Percentiles rank a stretch among this genome's conserved stretches.
phyloP scores from a whole-genome alignment of 2,888 invertebrate genomes.

The Hemistola chrysoprasaria region DNA sequence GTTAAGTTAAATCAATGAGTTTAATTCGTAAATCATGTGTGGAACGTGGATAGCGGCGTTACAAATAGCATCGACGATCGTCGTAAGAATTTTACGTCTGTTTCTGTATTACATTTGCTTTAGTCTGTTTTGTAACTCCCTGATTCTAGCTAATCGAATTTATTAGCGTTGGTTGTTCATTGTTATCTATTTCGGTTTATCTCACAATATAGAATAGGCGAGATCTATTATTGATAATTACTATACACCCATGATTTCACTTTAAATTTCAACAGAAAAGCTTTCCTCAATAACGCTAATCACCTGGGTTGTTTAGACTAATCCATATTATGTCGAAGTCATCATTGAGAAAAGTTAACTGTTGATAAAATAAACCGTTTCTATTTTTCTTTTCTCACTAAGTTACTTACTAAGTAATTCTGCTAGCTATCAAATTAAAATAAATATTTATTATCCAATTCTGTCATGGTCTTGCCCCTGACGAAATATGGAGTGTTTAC shows the following conservation, averaged over 20 bases:
- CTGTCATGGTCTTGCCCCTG: slow-evolving; percentile 13
- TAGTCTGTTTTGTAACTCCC: slow-evolving; percentile 17
- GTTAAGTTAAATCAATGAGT: too few relatives aligned
- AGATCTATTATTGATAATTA: too few relatives aligned
- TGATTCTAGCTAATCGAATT: slow-evolving; percentile 16
- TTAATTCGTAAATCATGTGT: slow-evolving; percentile 40
- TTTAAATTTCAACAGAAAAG: too few relatives aligned
- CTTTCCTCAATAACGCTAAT: too few relatives aligned
- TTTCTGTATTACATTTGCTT: slow-evolving; percentile 25
- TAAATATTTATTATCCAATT: background rate
- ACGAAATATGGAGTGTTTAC: slow-evolving; percentile 17
- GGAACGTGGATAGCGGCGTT: slow-evolving; percentile 33
- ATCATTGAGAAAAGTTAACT: too few relatives aligned
- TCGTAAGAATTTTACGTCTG: slow-evolving; percentile 17
- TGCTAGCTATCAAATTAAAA: background rate
- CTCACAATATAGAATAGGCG: too few relatives aligned
- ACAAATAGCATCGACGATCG: slow-evolving; percentile 35
- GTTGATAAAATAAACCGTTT: too few relatives aligned
- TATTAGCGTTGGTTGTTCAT: slow-evolving; percentile 1
- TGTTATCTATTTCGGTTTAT: background rate
- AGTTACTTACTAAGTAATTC: background rate
- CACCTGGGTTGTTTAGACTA: too few relatives aligned
- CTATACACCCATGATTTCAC: too few relatives aligned
- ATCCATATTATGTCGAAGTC: too few relatives aligned
- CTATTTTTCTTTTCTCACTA: too few relatives aligned